Base-by-base conservation (phyloP, 2,888 invertebrate species). In the Drosophila infuscata region DNA sequence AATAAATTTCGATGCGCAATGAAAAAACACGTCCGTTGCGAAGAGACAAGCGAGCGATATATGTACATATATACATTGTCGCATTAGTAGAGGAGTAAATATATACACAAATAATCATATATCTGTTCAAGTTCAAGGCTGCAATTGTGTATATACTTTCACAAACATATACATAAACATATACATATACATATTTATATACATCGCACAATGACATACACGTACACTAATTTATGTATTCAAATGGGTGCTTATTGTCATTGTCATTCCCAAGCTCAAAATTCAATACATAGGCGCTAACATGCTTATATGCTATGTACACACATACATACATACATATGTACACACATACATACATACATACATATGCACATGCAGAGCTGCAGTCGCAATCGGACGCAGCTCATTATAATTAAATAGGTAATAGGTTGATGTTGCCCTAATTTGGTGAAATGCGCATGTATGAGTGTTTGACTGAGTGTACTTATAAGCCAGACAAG, bases 361-460 rank as follows among this genome's bases (percentile, higher is more conserved):
- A 20, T 48, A 43, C 61, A 8, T 43, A 57, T 69, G 51, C 36
- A 75, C 53, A 58, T 49, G 51, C 52, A 67, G 57, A 65, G 72
- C 61, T 73, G 69, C 76, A 79, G 54, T 53, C 59, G 74, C 69
- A 79, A 68, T 73, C 66, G 76, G 82, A 81, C 72, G 62, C 72
- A 87, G 89, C 86, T 86, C 86, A 86, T 86, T 86, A 86, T 89
- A 87, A 89, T 86, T 89, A 87, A 87, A 89, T 83, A 81, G 82
- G 83, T 81, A 76, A 76, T 82, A 71, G 79, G 70, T 72, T 83
- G 88, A 82, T 74, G 74, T 65, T 84, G 83, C 71, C 82, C 89
- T 84, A 89, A 87, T 88, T 85, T 88, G 79, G 67, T 54, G 60
- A 58, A 69, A 70, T 79, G 71, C 58, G 64, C 51, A 53, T 68